Conservation (phyloP, 2,113 vertebrate species). For the Megaleporinus macrocephalus region DNA sequence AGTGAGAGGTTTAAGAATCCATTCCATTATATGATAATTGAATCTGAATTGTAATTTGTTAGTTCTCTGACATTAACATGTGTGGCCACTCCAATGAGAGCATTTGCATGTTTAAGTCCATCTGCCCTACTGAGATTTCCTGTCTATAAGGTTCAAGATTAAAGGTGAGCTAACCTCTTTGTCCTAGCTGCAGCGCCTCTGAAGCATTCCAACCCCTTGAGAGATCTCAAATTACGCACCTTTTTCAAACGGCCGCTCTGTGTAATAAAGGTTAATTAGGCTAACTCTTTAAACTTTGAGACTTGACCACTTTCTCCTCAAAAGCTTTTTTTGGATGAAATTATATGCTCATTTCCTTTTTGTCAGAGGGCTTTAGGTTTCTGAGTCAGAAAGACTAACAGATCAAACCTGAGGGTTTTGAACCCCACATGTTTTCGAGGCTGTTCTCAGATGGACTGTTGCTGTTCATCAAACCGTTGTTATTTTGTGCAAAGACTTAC, state of each 20-base stretch:
- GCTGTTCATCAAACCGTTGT: neutral
- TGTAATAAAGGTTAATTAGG: constrained; percentile 81
- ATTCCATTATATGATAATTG: too few species aligned
- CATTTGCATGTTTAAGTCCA: constrained; percentile 61
- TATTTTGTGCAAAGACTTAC: neutral
- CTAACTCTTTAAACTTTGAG: constrained; percentile 69
- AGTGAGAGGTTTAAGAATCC: too few species aligned
- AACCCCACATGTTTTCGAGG: neutral
- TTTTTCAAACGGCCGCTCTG: constrained; percentile 68
- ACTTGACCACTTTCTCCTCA: constrained; percentile 51
- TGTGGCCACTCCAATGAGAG: constrained; percentile 54
- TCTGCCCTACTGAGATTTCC: constrained; percentile 65
- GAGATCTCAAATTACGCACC: constrained; percentile 75
- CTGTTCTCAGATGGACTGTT: neutral
- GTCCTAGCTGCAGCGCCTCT: constrained; percentile 42
- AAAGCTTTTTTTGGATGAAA: constrained; percentile 41
- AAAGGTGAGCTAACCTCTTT: constrained; percentile 66
- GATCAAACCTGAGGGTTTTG: constrained; percentile 52
- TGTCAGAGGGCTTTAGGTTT: constrained; percentile 15
- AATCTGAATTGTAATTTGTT: too few species aligned
- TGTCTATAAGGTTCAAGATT: constrained; percentile 73
- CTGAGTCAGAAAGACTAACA: constrained; percentile 32
- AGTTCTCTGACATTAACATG: constrained; percentile 13
- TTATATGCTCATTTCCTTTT: constrained; percentile 51
- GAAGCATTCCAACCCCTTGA: constrained; percentile 59